Base-by-base conservation (phyloP, 1,140 invertebrate genomes). In the Venustaconcha ellipsiformis region DNA sequence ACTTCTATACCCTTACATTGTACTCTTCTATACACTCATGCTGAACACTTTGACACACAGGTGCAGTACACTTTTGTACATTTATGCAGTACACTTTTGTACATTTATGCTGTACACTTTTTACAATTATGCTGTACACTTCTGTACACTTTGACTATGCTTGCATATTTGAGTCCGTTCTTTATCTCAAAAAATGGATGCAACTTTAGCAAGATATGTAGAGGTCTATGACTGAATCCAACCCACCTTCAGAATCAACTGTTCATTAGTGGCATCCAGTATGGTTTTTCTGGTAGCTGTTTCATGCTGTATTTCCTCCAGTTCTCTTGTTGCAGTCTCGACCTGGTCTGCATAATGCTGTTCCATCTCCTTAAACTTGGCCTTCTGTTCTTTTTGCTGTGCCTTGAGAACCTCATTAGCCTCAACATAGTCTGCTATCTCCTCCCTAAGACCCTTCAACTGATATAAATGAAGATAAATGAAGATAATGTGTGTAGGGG, bases 231-330 rank as follows among this genome's bases (percentile, higher is more conserved):
- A 30, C 48, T 66, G 13, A 64, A 30, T n/a, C 65, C 23, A 58
- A 30, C 4, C 13, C 65, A 86, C 84, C 82, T 84, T 87, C 3
- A 84, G 58, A 18, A 86, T 81, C 6, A 85, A 63, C 37, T 84
- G 78, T 78, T 87, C 83, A 72, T 83, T 84, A n/a, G 82, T 82
- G 63, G 74, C 78, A 65, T 80, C 79, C 14, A 83, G 76, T 20
- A 82, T 65, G 15, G 81, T 58, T 65, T 83, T 83, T 20, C 80
- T 78, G 14, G 74, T 66, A 1, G 68, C 68, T 72, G 84, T 78
- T 71, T 86, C 84, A 18, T 80, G 79, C 37, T 83, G 74, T 14
- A 85, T 80, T 4, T 70, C 70, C 37, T 81, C 83, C 30, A 85
- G 64, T 56, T 87, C 84, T 23, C 78, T 67, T 37, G 83, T 78